Percentiles rank a stretch among this genome's conserved stretches.
Conservation (phyloP, 2,113 vertebrate species). For the Melanerpes formicivorus region DNA sequence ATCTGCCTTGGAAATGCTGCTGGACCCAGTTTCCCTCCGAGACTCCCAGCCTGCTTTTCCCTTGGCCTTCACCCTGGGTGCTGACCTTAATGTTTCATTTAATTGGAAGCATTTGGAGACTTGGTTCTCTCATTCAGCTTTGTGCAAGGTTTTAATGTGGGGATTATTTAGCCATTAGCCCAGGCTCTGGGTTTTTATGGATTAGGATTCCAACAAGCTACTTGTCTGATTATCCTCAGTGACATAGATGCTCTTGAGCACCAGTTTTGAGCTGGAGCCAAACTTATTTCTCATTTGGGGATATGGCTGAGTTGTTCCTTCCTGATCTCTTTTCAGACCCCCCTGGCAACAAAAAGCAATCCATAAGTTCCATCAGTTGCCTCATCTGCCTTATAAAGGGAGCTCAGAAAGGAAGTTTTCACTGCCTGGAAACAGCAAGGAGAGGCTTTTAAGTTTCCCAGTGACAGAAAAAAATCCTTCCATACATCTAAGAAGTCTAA, state of each 20-base stretch:
- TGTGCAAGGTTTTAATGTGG: not conserved
- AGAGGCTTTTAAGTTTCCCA: not conserved
- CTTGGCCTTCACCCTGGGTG: not conserved
- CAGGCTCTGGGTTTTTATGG: not conserved
- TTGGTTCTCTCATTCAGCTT: not conserved
- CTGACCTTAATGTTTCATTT: slow-evolving; percentile 6
- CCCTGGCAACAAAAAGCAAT: not conserved
- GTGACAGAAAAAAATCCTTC: not conserved
- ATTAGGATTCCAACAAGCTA: slow-evolving; percentile 44
- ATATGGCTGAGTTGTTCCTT: not conserved
- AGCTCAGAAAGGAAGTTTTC: not conserved
- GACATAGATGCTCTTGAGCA: not conserved
- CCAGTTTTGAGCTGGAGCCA: not conserved
- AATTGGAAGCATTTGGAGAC: slow-evolving; percentile 15
- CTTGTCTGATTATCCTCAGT: not conserved
- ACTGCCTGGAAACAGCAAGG: not conserved
- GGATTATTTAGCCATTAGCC: slow-evolving; percentile 50
- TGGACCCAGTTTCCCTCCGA: not conserved
- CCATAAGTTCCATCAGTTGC: not conserved
- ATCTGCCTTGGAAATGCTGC: not conserved
- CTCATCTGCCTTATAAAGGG: not conserved
- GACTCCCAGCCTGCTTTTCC: not conserved
- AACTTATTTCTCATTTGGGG: not conserved
- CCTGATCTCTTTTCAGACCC: not conserved
- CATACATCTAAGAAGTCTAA: not conserved